phyloP scores from a whole-genome alignment of 2,113 vertebrate genomes.

The Scalopus aquaticus region DNA sequence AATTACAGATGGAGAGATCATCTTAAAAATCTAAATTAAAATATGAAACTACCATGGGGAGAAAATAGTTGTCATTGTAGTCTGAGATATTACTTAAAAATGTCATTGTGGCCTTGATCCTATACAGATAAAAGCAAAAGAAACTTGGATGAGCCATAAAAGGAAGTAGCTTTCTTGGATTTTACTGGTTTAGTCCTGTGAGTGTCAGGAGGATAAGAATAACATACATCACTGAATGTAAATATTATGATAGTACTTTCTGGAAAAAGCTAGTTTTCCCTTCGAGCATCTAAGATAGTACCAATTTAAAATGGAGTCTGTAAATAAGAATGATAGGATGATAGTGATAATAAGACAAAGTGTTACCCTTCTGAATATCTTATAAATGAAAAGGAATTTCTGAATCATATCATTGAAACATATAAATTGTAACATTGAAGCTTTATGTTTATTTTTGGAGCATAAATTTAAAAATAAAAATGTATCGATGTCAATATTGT shows the following conservation, averaged over 20 bases:
- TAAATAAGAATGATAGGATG: background rate
- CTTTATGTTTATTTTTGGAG: conserved; percentile 8
- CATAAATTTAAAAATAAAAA: background rate
- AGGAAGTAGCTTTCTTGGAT: background rate
- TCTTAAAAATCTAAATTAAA: background rate
- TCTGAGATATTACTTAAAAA: background rate
- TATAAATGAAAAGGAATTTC: background rate
- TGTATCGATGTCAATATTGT: background rate
- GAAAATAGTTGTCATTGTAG: background rate
- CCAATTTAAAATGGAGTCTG: background rate
- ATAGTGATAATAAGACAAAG: background rate
- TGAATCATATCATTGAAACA: background rate
- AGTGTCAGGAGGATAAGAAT: background rate
- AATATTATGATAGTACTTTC: background rate
- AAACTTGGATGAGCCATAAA: background rate
- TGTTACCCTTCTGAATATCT: background rate
- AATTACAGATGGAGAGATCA: background rate
- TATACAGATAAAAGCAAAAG: background rate
- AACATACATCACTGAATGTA: background rate
- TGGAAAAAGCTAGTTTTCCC: background rate
- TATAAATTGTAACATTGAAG: background rate
- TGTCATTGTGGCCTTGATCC: background rate
- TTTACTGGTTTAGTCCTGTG: background rate
- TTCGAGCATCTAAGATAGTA: too few species aligned
- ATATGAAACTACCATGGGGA: background rate